These are phyloP conservation scores for Agrotis puta DNA, from an alignment of 2,888 invertebrate genomes.

Conservation along the genomic window DNA sequence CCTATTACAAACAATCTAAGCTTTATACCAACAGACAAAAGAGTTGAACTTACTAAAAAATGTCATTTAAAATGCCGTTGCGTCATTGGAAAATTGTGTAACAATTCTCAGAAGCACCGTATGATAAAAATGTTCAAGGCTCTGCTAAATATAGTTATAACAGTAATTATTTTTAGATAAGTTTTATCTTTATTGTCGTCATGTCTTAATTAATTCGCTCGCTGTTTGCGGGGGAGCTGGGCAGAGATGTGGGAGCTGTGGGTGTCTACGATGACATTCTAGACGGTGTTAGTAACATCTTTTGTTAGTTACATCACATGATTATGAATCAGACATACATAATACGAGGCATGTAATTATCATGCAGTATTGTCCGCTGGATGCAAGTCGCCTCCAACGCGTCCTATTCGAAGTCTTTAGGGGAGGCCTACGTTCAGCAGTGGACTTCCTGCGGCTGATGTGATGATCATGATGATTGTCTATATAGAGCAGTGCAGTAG, in stretches of 20 bases:
- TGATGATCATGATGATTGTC: no score
- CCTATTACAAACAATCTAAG: constrained; percentile 7
- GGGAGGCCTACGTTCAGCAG: no score
- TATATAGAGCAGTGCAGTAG: no score
- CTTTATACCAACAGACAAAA: constrained; percentile 26
- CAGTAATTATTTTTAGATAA: constrained; percentile 51
- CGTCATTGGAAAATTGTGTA: constrained; percentile 54
- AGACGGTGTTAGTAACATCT: constrained; percentile 17
- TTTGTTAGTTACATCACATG: constrained; percentile 44
- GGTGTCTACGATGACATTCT: constrained; percentile 29
- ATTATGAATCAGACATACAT: constrained; percentile 37
- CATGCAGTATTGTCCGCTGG: neutral
- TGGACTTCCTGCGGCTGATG: no score
- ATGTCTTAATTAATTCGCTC: constrained; percentile 32
- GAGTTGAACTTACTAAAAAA: constrained; percentile 21
- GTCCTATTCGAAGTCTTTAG: no score
- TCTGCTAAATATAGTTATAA: constrained; percentile 42
- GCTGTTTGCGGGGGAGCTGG: constrained; percentile 43
- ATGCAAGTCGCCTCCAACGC: no score
- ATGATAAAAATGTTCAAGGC: constrained; percentile 48
- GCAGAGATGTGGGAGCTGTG: constrained; percentile 28
- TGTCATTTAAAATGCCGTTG: constrained; percentile 20
- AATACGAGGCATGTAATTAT: neutral
- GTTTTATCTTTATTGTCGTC: constrained; percentile 35
- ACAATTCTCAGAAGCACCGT: constrained; percentile 36